These are phyloP conservation scores for Thunnus albacares DNA, from an alignment of 2,797 vertebrate genomes.

Conservation along the genomic window DNA sequence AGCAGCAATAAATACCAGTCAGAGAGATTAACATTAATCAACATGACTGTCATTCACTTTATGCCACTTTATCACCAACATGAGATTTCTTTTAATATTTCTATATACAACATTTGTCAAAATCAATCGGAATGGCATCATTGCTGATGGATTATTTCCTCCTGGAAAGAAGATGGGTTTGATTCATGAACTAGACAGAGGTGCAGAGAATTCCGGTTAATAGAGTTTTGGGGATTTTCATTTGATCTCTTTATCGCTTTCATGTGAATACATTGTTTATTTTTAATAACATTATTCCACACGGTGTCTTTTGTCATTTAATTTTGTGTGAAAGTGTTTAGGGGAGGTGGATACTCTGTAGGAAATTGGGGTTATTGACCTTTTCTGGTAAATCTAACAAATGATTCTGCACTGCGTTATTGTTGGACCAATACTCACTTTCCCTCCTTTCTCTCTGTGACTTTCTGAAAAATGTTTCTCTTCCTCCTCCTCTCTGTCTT, in stretches of 20 bases:
- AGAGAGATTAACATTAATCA: background rate
- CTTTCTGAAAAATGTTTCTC: background rate
- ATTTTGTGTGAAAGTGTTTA: background rate
- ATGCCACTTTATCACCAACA: background rate
- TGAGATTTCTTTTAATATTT: background rate
- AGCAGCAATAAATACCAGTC: background rate
- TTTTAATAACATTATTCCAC: background rate
- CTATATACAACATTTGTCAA: too few relatives aligned
- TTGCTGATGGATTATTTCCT: too few relatives aligned
- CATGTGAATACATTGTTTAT: too few relatives aligned
- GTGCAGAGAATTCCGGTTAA: too few relatives aligned
- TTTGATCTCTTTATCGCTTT: too few relatives aligned
- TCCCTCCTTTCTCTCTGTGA: background rate
- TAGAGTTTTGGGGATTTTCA: too few relatives aligned
- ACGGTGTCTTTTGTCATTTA: background rate
- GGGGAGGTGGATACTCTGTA: too few relatives aligned
- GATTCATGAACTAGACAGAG: too few relatives aligned
- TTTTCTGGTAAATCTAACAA: background rate
- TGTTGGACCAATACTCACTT: background rate
- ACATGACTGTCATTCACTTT: background rate
- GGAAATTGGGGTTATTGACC: background rate
- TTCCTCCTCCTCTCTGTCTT: background rate
- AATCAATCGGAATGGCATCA: too few relatives aligned
- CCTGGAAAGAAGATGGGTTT: too few relatives aligned
- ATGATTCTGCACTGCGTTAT: background rate